Percentiles rank a stretch among this genome's conserved stretches.
Conservation (phyloP, 1,140 invertebrate species). For the Cherax destructor region DNA sequence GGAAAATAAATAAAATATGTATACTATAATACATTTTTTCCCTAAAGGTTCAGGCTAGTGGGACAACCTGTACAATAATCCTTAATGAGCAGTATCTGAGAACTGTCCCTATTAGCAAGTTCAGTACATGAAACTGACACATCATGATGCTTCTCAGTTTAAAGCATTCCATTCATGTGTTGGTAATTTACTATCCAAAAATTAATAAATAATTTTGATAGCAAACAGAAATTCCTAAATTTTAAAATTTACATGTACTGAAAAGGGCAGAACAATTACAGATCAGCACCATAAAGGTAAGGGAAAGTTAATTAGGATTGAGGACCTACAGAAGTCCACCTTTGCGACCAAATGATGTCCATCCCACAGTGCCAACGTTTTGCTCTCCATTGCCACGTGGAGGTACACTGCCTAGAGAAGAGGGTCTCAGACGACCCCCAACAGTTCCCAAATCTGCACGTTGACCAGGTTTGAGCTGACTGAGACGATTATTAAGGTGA, state of each 20-base stretch:
- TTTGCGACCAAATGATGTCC: slow-evolving; percentile 69
- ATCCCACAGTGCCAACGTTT: slow-evolving; percentile 67
- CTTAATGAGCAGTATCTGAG: not conserved
- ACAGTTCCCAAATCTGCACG: slow-evolving; percentile 69
- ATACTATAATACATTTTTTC: too few relatives aligned
- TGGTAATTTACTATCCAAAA: not conserved
- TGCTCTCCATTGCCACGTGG: slow-evolving; percentile 33
- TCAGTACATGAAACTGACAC: not conserved
- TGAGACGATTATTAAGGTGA: slow-evolving; percentile 63
- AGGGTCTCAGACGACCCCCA: slow-evolving; percentile 54
- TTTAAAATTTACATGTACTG: not conserved
- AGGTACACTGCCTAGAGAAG: slow-evolving; percentile 43
- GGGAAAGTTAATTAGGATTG: not conserved
- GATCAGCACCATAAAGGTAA: slow-evolving; percentile 18
- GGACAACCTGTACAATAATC: not conserved
- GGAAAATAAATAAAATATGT: too few relatives aligned
- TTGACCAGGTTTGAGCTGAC: slow-evolving; percentile 64
- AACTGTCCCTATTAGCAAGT: not conserved
- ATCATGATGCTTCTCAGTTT: not conserved
- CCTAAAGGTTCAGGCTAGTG: too few relatives aligned
- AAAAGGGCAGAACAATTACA: not conserved
- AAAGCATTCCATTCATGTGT: not conserved
- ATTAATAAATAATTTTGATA: not conserved
- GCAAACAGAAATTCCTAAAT: not conserved
- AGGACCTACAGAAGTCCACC: slow-evolving; percentile 67